Conservation (phyloP, 2,797 vertebrate species). For the Rhynchonycteris naso region DNA sequence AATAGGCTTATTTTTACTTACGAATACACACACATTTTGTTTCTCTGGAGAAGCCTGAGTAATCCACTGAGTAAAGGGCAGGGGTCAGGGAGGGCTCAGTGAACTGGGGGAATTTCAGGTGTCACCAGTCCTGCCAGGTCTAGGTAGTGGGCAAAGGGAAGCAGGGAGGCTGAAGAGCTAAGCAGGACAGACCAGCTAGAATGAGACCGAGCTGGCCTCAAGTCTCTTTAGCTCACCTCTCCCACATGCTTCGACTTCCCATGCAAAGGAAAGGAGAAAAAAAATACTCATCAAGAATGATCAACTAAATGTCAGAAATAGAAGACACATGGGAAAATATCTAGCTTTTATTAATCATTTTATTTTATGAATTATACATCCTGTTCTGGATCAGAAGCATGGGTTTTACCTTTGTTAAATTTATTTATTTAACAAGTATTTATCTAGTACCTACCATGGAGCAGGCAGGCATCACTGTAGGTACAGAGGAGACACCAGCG, state of each 20-base stretch:
- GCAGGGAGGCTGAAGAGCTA: neutral
- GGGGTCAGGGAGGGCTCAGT: neutral
- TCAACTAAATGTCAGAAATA: neutral
- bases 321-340: neutral
- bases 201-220: neutral
- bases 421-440: neutral
- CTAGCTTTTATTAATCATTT: neutral
- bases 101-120: neutral
- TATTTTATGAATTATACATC: neutral
- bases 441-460: neutral
- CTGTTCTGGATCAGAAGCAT: neutral
- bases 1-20: neutral
- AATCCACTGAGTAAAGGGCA: neutral
- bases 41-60: neutral
- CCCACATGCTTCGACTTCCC: neutral
- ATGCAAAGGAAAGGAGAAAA: neutral
- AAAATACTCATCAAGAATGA: neutral
- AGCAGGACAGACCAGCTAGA: neutral
- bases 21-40: neutral
- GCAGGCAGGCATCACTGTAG: neutral
- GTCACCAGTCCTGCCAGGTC: neutral
- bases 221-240: neutral
- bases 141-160: neutral
- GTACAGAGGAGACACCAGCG: neutral
- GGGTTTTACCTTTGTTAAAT: neutral